A percentile compares a stretch with the other conserved stretches of the same genome.
These are phyloP conservation scores for Proisotoma minuta DNA, from an alignment of 2,888 invertebrate genomes.

Conservation along the genomic window DNA sequence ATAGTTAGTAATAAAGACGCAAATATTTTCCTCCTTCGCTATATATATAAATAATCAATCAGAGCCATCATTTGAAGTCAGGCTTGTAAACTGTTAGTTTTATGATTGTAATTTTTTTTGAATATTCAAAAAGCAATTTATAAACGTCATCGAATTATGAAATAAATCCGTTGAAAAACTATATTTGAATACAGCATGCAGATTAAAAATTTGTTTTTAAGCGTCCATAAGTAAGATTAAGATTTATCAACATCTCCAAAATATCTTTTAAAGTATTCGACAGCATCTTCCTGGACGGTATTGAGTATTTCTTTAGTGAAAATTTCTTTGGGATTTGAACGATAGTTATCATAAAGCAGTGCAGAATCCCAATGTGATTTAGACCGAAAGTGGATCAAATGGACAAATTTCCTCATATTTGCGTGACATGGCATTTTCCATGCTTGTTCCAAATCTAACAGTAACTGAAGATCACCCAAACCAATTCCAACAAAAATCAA, in stretches of 20 bases:
- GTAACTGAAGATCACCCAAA: constrained; percentile 31
- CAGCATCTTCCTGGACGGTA: constrained; percentile 29
- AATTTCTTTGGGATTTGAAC: constrained; percentile 29
- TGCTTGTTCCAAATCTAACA: constrained; percentile 29
- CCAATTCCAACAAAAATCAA: constrained; percentile 38
- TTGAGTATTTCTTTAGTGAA: constrained; percentile 37
- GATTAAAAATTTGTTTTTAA: not conserved
- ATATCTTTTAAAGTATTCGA: constrained; percentile 31
- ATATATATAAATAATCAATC: too few relatives aligned
- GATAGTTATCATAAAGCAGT: constrained; percentile 24
- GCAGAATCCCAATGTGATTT: constrained; percentile 33
- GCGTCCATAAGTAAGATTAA: not conserved
- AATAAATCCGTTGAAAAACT: too few relatives aligned
- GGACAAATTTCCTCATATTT: constrained; percentile 30
- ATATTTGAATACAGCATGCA: too few relatives aligned
- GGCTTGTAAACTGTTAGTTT: too few relatives aligned
- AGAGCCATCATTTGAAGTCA: too few relatives aligned
- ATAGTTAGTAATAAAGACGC: too few relatives aligned
- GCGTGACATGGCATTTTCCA: constrained; percentile 27
- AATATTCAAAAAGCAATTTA: too few relatives aligned
- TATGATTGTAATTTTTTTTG: too few relatives aligned
- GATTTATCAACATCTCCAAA: not conserved
- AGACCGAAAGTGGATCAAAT: constrained; percentile 37
- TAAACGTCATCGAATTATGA: too few relatives aligned
- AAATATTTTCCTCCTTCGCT: too few relatives aligned